Percentiles rank a stretch among this genome's conserved stretches.
These are phyloP conservation scores for Gadus macrocephalus DNA, from an alignment of 2,113 vertebrate species.

Conservation along the genomic window DNA sequence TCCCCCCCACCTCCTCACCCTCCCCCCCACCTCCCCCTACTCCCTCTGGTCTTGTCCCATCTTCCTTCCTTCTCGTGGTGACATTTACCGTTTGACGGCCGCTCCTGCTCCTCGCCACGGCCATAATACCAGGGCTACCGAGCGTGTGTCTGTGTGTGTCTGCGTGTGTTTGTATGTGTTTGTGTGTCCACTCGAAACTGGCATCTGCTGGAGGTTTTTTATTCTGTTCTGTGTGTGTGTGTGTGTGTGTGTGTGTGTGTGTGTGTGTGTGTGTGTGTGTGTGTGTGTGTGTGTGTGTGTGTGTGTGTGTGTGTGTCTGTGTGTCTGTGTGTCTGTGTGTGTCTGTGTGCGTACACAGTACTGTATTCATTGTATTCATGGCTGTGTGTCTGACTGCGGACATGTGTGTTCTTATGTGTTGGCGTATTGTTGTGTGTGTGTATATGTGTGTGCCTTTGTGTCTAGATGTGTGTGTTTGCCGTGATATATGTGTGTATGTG, in stretches of 20 bases:
- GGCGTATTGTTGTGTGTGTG: neutral
- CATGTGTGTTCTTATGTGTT: neutral
- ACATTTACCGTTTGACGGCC: conserved; percentile 63
- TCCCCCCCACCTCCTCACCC: conserved; percentile 1
- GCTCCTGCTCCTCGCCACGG: conserved; percentile 17
- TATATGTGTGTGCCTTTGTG: too few species aligned
- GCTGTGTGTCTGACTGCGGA: conserved; percentile 2
- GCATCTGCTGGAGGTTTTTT: too few species aligned
- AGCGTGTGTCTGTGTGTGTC: conserved; percentile 2
- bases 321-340: neutral
- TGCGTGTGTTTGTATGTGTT: conserved; percentile 3
- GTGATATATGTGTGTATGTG: too few species aligned
- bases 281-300: conserved; percentile 1
- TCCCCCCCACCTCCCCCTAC: conserved; percentile 1
- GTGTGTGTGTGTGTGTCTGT: neutral
- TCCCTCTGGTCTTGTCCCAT: neutral
- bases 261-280: conserved; percentile 2
- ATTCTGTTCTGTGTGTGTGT: neutral
- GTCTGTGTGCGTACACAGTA: neutral
- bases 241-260: neutral
- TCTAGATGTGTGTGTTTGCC: neutral
- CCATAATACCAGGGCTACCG: neutral
- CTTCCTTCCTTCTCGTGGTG: conserved; percentile 40
- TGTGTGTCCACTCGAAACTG: too few species aligned
- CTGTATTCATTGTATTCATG: too few species aligned